Percentiles rank a stretch among this genome's conserved stretches.
phyloP scores from a whole-genome alignment of 2,113 vertebrate species.

The Saguinus imperator region DNA sequence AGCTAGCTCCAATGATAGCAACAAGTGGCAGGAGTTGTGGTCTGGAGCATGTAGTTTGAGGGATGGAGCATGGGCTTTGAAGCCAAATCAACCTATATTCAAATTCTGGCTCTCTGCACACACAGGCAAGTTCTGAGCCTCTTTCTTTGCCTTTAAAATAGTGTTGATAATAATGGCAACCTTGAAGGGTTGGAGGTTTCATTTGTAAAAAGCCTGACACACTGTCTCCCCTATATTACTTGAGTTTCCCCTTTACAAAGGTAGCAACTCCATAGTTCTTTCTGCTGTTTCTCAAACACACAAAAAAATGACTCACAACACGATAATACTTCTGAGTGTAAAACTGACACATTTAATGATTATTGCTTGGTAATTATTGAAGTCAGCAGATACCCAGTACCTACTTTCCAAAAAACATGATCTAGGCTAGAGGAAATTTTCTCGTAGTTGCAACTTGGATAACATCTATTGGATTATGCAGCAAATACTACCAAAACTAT shows the following conservation, averaged over 20 bases:
- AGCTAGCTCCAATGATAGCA: not conserved
- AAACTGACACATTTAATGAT: constrained; percentile 15
- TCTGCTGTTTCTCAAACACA: not conserved
- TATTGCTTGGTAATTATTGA: not conserved
- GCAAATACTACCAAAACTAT: not conserved
- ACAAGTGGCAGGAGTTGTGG: not conserved
- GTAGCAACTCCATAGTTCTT: not conserved
- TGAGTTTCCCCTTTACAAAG: not conserved
- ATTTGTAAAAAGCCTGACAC: not conserved
- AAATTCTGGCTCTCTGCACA: not conserved
- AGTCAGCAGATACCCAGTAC: not conserved
- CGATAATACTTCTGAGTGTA: not conserved
- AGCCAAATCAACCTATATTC: not conserved
- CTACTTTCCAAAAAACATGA: constrained; percentile 17
- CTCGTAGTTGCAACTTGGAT: not conserved
- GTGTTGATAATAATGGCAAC: not conserved
- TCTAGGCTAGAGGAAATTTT: constrained; percentile 1
- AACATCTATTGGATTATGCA: not conserved
- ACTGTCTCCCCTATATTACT: not conserved
- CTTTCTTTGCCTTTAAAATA: not conserved
- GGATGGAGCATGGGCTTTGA: not conserved
- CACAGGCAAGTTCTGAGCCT: not conserved
- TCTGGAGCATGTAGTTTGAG: not conserved
- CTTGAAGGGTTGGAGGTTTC: not conserved
- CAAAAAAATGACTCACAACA: constrained; percentile 27